Percentiles rank a stretch among this genome's conserved stretches.
These are phyloP conservation scores for Crossoptilon crossoptilon DNA, from an alignment of 2,797 vertebrate genomes.

Conservation along the genomic window DNA sequence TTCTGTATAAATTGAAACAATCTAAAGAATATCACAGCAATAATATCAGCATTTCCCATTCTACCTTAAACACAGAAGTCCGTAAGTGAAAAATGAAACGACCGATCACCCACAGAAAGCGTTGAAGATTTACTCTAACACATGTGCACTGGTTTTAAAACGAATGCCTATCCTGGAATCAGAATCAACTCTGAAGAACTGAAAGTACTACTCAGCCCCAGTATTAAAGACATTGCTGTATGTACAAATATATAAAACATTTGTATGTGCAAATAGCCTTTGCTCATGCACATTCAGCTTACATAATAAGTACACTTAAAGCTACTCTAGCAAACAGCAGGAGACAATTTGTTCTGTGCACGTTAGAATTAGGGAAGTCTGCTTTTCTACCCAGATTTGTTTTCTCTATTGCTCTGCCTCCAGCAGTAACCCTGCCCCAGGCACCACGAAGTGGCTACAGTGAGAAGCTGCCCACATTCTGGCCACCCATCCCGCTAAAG, in stretches of 20 bases:
- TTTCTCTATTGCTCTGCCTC: not conserved
- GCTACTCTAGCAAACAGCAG: not conserved
- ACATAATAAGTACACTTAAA: not conserved
- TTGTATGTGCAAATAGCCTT: not conserved
- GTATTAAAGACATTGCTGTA: not conserved
- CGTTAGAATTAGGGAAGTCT: not conserved
- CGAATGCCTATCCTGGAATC: not conserved
- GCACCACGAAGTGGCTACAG: not conserved
- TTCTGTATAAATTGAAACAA: not conserved
- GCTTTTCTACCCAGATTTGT: not conserved
- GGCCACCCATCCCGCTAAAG: accelerated
- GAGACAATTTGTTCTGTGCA: not conserved
- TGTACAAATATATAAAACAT: not conserved
- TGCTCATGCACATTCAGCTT: not conserved
- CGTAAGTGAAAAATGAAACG: not conserved
- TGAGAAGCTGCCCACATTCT: not conserved
- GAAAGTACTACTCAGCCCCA: not conserved
- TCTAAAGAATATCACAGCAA: not conserved
- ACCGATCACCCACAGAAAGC: not conserved
- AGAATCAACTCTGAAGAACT: not conserved
- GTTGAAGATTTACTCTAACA: not conserved
- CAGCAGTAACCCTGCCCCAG: not conserved
- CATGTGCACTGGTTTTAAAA: not conserved
- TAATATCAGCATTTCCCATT: not conserved
- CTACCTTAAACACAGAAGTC: not conserved